Evolutionary conservation across 1,140 invertebrate genomes (phyloP).

Genomic region (Bombus consobrinus): DNA sequence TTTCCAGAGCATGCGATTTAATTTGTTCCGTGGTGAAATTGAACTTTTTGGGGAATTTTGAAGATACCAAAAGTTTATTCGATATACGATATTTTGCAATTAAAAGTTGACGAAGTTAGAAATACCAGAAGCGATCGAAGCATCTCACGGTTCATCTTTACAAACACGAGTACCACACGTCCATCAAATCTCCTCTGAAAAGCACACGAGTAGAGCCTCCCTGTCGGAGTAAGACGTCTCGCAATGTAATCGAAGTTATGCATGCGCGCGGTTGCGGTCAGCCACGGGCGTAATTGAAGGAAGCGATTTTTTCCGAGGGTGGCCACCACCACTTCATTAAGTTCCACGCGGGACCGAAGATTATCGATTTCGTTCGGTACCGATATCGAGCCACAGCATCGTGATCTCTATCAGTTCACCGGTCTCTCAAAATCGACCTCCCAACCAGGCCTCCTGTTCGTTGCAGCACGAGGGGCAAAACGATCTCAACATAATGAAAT

Average conservation of each 20-base stretch:
- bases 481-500: slow-evolving; percentile 67
- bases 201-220: neutral
- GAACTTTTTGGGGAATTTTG: too few species aligned
- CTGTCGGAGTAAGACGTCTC: slow-evolving; percentile 6
- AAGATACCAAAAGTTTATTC: too few species aligned
- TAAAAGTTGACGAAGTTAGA: too few species aligned
- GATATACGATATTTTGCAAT: too few species aligned
- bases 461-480: slow-evolving; percentile 50
- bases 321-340: slow-evolving; percentile 68
- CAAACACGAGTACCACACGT: too few species aligned
- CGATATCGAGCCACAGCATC: slow-evolving; percentile 64
- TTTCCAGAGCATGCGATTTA: too few species aligned
- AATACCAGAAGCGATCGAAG: too few species aligned
- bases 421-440: slow-evolving; percentile 66
- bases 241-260: neutral
- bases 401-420: slow-evolving; percentile 66
- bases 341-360: slow-evolving; percentile 65
- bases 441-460: slow-evolving; percentile 65
- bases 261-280: slow-evolving; percentile 1
- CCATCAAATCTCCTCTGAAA: neutral
- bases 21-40: too few species aligned
- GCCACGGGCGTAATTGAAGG: slow-evolving; percentile 59
- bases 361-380: slow-evolving; percentile 77
- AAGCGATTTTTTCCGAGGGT: slow-evolving; percentile 49
- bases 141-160: too few species aligned